Conservation (phyloP, 2,113 vertebrate species). For the Cinclus cinclus region DNA sequence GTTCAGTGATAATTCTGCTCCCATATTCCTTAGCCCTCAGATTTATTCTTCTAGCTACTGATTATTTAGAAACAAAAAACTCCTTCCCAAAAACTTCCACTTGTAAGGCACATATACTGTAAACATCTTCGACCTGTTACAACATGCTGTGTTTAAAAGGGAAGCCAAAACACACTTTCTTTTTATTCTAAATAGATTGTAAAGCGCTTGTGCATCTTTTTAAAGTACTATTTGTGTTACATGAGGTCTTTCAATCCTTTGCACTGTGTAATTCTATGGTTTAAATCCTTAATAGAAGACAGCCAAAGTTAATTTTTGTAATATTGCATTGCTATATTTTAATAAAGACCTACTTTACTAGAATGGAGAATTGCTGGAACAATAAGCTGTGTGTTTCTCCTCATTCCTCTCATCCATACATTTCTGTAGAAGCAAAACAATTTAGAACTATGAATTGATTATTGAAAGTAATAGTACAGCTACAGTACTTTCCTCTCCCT, state of each 20-base stretch:
- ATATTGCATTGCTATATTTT: background rate
- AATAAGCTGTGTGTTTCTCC: background rate
- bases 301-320: background rate
- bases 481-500: slow-evolving; percentile 74
- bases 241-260: background rate
- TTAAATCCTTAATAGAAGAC: background rate
- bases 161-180: background rate
- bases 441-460: slow-evolving; percentile 84
- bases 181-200: background rate
- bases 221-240: background rate
- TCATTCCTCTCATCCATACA: slow-evolving; percentile 15
- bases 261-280: background rate
- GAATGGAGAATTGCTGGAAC: background rate
- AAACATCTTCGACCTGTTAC: background rate
- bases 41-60: background rate
- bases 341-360: background rate
- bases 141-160: background rate
- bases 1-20: background rate
- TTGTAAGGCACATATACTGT: background rate
- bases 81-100: background rate
- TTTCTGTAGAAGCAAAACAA: slow-evolving; percentile 67
- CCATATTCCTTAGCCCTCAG: background rate
- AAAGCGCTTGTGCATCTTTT: background rate
- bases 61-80: background rate
- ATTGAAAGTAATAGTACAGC: slow-evolving; percentile 83